A percentile compares a stretch with the other conserved stretches of the same genome.
These are phyloP conservation scores for Paramormyrops hopkinsi DNA, from an alignment of 2,797 vertebrate species.

Conservation along the genomic window DNA sequence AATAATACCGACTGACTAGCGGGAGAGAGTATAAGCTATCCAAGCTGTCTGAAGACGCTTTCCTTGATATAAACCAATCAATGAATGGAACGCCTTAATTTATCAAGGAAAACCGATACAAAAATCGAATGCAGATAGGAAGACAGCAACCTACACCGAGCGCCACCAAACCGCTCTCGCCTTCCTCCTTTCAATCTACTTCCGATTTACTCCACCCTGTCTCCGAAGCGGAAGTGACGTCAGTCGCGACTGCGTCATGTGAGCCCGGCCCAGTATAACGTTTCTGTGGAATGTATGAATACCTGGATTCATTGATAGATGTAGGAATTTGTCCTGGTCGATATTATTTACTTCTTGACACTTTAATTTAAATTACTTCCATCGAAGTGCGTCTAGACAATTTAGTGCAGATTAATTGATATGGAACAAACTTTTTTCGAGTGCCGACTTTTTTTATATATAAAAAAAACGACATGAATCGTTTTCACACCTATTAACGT, in stretches of 20 bases:
- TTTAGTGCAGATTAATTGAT: background rate
- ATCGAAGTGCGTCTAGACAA: background rate
- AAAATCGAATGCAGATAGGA: background rate
- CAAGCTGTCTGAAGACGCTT: background rate
- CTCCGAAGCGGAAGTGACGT: constrained; percentile 29
- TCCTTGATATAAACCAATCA: background rate
- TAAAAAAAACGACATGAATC: background rate
- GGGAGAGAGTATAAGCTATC: background rate
- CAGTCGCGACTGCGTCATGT: background rate
- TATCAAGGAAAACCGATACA: background rate
- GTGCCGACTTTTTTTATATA: background rate
- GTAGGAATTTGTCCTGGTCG: background rate
- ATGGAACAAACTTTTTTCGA: background rate
- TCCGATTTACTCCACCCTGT: constrained; percentile 40
- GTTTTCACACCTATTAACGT: background rate
- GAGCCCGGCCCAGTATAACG: background rate
- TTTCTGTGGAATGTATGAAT: background rate
- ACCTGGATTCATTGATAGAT: background rate
- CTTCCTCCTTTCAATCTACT: constrained; percentile 39
- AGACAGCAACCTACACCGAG: background rate
- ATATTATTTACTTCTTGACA: background rate
- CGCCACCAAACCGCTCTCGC: constrained; percentile 18
- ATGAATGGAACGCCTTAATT: background rate
- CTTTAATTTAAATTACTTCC: background rate
- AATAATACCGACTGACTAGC: background rate